Conservation (phyloP, 2,113 vertebrate genomes). For the Poecilia latipinna region DNA sequence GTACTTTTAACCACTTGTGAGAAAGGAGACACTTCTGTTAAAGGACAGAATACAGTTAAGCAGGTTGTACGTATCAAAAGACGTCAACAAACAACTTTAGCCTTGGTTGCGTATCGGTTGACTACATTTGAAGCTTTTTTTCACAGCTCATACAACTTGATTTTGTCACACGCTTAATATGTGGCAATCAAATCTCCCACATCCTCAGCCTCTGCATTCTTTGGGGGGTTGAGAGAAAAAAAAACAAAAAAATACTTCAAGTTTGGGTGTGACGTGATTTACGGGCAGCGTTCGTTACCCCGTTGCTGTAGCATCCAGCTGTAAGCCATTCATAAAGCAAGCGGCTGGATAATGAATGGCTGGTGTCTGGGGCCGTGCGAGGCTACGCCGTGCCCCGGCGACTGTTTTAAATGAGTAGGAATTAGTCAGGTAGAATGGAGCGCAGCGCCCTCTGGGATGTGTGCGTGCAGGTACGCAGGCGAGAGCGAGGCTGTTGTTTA, state of each 20-base stretch:
- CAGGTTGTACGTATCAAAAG: conserved; percentile 66
- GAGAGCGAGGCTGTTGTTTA: conserved; percentile 59
- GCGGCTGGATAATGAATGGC: conserved; percentile 97
- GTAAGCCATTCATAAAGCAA: conserved; percentile 99
- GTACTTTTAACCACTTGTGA: too few relatives aligned
- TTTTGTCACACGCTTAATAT: conserved; percentile 33
- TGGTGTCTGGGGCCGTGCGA: conserved; percentile 74
- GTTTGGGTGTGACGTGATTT: conserved; percentile 83
- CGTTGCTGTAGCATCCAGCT: conserved; percentile 86
- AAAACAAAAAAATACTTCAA: conserved; percentile 1
- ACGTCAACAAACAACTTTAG: conserved; percentile 37
- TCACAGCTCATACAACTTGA: neutral
- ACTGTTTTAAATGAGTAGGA: conserved; percentile 96
- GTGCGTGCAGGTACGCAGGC: conserved; percentile 27
- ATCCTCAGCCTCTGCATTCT: conserved; percentile 28
- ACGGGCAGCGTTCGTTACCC: conserved; percentile 86
- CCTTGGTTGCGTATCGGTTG: neutral
- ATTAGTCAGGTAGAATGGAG: conserved; percentile 83
- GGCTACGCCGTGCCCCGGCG: conserved; percentile 81
- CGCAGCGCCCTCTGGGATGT: conserved; percentile 35
- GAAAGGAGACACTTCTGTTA: too few relatives aligned
- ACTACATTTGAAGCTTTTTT: neutral
- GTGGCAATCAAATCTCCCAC: conserved; percentile 40
- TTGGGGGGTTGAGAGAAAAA: neutral
- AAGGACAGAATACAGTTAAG: conserved; percentile 43